phyloP scores from a whole-genome alignment of 2,797 vertebrate species.

The Pterois miles region DNA sequence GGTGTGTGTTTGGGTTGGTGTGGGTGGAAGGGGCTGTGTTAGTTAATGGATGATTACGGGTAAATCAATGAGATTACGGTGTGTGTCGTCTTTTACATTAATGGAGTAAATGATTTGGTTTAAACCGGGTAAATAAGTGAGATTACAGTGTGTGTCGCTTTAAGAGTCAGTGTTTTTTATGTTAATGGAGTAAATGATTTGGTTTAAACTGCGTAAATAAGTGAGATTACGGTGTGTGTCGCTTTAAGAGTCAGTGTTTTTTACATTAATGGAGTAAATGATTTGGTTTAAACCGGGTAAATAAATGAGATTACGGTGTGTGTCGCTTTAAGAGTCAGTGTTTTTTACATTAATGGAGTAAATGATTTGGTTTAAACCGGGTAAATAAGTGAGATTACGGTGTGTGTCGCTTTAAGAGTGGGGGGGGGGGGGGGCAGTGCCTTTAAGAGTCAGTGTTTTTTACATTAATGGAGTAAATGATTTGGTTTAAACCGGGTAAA shows the following conservation, averaged over 20 bases:
- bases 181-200: conserved; percentile 83
- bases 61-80: conserved; percentile 28
- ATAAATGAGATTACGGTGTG: conserved; percentile 52
- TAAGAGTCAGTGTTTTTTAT: conserved; percentile 55
- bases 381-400: conserved; percentile 17
- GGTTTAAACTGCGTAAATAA: no score
- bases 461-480: conserved; percentile 82
- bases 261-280: no score
- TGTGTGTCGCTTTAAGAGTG: conserved; percentile 86
- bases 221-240: no score
- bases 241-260: conserved; percentile 50
- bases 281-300: neutral
- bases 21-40: no score
- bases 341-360: conserved; percentile 88
- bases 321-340: conserved; percentile 85
- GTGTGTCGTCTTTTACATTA: conserved; percentile 87
- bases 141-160: no score
- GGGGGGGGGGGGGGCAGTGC: no score
- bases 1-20: no score
- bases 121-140: no score
- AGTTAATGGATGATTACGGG: no score
- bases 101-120: conserved; percentile 55
- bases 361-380: no score
- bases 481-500: neutral
- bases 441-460: conserved; percentile 87